Evolutionary conservation across 2,888 invertebrate species (phyloP).

Genomic region (Liopterus haemorrhoidalis): DNA sequence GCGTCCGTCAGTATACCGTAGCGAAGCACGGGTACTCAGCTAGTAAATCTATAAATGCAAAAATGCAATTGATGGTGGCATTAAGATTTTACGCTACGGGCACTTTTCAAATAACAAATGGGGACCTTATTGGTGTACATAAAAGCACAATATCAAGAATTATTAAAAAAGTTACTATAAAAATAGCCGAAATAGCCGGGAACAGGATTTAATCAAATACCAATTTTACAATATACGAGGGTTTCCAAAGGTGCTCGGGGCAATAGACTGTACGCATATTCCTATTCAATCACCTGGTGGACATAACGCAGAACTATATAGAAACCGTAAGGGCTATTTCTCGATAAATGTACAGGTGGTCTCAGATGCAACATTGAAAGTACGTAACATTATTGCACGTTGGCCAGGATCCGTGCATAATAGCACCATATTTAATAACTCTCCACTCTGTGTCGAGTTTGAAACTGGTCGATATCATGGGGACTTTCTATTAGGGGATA

Average conservation of each 20-base stretch:
- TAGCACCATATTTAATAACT: slow-evolving; percentile 34
- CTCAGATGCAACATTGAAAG: slow-evolving; percentile 27
- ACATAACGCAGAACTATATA: slow-evolving; percentile 30
- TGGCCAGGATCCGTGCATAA: slow-evolving; percentile 35
- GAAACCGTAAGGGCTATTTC: slow-evolving; percentile 33
- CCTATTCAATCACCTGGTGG: slow-evolving; percentile 31
- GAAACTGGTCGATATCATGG: neutral
- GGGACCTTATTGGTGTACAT: too few relatives aligned
- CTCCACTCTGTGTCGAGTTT: slow-evolving; percentile 15
- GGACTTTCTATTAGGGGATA: neutral
- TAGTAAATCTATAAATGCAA: too few relatives aligned
- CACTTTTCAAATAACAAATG: too few relatives aligned
- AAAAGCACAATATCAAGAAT: too few relatives aligned
- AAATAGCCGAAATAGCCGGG: too few relatives aligned
- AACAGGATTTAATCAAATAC: too few relatives aligned
- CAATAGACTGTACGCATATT: slow-evolving; percentile 28
- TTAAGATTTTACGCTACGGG: too few relatives aligned
- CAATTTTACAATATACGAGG: slow-evolving; percentile 14
- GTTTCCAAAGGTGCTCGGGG: slow-evolving; percentile 11
- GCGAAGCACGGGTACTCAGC: too few relatives aligned
- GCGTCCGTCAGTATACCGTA: too few relatives aligned
- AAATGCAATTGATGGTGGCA: too few relatives aligned
- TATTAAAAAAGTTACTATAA: too few relatives aligned
- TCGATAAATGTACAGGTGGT: slow-evolving; percentile 35
- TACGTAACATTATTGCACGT: slow-evolving; percentile 28